phyloP scores from a whole-genome alignment of 2,113 vertebrate genomes.

The Cariama cristata region DNA sequence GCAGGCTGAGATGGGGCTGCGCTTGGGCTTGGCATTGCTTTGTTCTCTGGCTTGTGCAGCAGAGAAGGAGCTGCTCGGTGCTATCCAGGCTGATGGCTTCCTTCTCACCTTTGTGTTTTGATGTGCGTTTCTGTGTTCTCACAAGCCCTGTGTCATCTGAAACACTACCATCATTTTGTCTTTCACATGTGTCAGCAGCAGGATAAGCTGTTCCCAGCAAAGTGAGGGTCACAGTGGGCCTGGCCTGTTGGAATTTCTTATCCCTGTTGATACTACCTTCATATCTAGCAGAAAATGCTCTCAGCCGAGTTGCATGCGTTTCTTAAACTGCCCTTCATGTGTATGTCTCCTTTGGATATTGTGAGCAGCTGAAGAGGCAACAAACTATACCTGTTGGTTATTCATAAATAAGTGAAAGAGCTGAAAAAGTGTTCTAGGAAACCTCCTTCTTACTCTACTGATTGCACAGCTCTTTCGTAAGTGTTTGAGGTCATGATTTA shows the following conservation, averaged over 20 bases:
- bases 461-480: neutral
- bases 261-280: neutral
- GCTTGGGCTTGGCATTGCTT: neutral
- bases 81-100: neutral
- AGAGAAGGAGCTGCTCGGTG: neutral
- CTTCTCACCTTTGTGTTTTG: neutral
- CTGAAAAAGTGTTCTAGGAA: neutral
- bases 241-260: neutral
- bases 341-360: neutral
- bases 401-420: neutral
- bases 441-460: neutral
- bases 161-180: neutral
- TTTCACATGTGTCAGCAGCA: accelerated
- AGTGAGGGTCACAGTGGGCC: neutral
- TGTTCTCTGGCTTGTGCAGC: neutral
- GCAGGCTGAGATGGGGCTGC: neutral
- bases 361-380: neutral
- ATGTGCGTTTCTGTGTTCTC: neutral
- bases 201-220: neutral
- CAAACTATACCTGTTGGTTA: neutral
- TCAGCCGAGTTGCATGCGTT: accelerated
- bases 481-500: neutral
- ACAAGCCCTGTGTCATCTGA: neutral
- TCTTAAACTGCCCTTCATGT: neutral
- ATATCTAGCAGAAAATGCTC: neutral